phyloP scores from a whole-genome alignment of 1,140 invertebrate genomes.

The Rhagoletis pomonella region DNA sequence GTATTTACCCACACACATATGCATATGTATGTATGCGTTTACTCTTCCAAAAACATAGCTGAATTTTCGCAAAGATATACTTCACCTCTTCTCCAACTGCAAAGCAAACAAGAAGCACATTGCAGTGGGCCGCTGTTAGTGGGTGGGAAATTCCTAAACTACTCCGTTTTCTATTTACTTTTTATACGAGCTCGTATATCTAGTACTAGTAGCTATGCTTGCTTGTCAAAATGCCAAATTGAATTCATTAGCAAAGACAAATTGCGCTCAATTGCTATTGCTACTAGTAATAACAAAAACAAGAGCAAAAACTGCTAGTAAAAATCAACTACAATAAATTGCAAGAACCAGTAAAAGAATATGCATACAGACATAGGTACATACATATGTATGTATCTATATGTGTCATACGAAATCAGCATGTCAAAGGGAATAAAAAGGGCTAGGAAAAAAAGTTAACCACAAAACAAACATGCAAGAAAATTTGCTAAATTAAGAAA shows the following conservation, averaged over 20 bases:
- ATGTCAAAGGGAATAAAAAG: conserved; percentile 2
- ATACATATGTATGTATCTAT: too few species aligned
- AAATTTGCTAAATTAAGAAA: conserved; percentile 7
- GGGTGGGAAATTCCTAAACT: background rate
- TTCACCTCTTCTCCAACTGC: background rate
- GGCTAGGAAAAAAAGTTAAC: background rate
- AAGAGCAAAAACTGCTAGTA: background rate
- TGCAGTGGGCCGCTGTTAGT: background rate
- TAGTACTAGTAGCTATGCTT: background rate
- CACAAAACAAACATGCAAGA: conserved; percentile 13
- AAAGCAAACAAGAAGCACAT: too few species aligned
- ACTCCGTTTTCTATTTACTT: background rate
- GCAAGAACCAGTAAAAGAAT: background rate
- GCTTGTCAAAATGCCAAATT: conserved; percentile 52
- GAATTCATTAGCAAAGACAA: conserved; percentile 54
- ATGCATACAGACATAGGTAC: too few species aligned
- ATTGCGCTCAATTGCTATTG: conserved; percentile 31
- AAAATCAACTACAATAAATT: conserved; percentile 5
- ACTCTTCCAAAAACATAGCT: too few species aligned
- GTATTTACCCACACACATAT: background rate
- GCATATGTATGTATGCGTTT: background rate
- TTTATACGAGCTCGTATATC: background rate
- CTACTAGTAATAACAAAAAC: conserved; percentile 3
- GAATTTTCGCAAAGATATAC: background rate
- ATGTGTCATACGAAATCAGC: conserved; percentile 26